Base-by-base conservation (phyloP, 2,113 vertebrate genomes). In the Corvus cornix region DNA sequence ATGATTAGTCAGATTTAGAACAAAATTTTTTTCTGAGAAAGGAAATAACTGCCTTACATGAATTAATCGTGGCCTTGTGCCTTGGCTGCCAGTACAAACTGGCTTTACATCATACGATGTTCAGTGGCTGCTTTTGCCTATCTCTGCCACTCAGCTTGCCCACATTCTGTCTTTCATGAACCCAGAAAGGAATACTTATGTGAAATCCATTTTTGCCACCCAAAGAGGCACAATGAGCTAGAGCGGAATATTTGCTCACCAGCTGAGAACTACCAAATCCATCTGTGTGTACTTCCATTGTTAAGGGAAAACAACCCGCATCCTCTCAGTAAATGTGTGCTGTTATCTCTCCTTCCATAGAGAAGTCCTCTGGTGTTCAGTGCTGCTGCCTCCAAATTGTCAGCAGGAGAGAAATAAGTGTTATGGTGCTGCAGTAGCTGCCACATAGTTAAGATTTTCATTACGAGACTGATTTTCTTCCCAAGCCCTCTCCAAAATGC, bases 391-490 rank as follows among this genome's bases (percentile, higher is more conserved):
- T 78, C 70, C 93, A 73, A 84, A 93, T 73, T 92, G 88, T 22
- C 55, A 92, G 77, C 59, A 86, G 63, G 77, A 59, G 63, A 93
- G 89, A 88, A 91, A 86, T 81, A 37, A 62, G 70, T 84, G 37
- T 60, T 91, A 76, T 39, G 39, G 59, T 59, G 80, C 86, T 87
- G 67, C 53, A 93, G n/a, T 59, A 87, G 53, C 83, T 93, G 64
- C 51, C 53, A 51, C 33, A 24, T 33, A 62, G 85, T 91, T 95
- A 87, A 63, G 55, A 49, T 81, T 94, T 93, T 93, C 81, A 84
- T 94, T 96, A 87, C 41, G 69, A 73, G 76, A 59, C 67, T 69
- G 58, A 94, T 90, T 96, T 94, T 96, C 49, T 91, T 87, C 77
- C 52, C 39, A 76, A 64, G 37, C 28, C 16, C 18, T 30, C 20